These are phyloP conservation scores for Heptranchias perlo DNA, from an alignment of 2,113 vertebrate genomes.

Conservation along the genomic window DNA sequence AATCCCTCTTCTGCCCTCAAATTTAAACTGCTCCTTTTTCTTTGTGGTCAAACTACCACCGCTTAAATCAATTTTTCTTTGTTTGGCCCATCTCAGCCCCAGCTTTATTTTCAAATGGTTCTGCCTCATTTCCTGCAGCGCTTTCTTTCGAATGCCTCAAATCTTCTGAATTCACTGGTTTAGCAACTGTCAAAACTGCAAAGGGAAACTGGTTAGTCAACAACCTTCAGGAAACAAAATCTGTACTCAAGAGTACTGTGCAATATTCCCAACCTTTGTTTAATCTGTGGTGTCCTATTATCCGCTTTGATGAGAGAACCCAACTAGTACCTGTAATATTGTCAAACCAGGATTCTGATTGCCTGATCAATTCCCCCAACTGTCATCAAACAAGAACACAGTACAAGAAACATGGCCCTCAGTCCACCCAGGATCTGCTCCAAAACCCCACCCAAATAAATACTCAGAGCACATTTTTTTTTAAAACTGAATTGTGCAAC, in stretches of 20 bases:
- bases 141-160: not conserved
- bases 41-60: not conserved
- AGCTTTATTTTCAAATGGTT: not conserved
- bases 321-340: not conserved
- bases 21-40: not conserved
- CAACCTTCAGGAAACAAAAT: not conserved
- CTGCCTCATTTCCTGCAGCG: not conserved
- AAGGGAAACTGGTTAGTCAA: not conserved
- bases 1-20: not conserved
- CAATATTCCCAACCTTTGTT: not conserved
- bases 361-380: not conserved
- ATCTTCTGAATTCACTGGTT: not conserved
- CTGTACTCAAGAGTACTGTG: not conserved
- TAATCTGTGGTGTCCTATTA: not conserved
- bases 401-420: not conserved
- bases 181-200: not conserved
- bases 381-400: not conserved
- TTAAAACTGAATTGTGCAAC: not conserved
- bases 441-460: not conserved
- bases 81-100: not conserved
- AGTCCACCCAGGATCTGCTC: not conserved
- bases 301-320: too few species aligned
- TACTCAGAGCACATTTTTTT: not conserved
- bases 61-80: not conserved
- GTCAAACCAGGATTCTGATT: not conserved